Percentiles rank a stretch among this genome's conserved stretches.
phyloP scores from a whole-genome alignment of 2,113 vertebrate species.

The Eulemur macaco region DNA sequence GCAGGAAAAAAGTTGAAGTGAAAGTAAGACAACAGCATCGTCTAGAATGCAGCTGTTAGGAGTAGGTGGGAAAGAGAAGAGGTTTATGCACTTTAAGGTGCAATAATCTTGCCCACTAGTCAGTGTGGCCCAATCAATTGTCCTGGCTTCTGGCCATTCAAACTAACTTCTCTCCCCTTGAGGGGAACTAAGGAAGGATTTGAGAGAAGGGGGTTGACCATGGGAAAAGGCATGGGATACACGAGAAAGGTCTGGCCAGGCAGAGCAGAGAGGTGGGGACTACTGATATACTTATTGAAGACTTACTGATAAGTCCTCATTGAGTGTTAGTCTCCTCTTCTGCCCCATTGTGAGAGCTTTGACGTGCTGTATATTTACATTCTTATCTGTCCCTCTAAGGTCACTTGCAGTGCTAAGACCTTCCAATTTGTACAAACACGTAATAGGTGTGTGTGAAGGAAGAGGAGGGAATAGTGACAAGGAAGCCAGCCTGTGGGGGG shows the following conservation, averaged over 20 bases:
- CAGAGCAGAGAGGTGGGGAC: neutral
- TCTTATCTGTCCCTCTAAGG: neutral
- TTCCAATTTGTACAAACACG: neutral
- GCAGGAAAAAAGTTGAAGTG: neutral
- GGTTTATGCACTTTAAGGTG: neutral
- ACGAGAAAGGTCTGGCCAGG: neutral
- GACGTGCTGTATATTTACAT: neutral
- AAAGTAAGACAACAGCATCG: neutral
- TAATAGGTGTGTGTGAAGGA: neutral
- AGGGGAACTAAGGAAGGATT: neutral
- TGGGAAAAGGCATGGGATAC: neutral
- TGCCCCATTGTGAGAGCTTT: neutral
- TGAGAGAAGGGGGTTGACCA: rapidly evolving
- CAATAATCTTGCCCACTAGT: neutral
- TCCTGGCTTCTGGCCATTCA: neutral
- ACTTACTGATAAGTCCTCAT: too few species aligned
- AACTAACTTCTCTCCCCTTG: neutral
- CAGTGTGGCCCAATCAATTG: neutral
- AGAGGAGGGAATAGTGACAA: neutral
- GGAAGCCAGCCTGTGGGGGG: neutral
- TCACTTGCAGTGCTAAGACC: neutral
- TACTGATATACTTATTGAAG: too few species aligned
- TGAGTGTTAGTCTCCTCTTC: neutral
- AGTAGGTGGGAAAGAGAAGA: neutral
- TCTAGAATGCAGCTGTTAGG: neutral